Base-by-base conservation (phyloP, 2,888 invertebrate genomes). In the Drosophila paranaensis region DNA sequence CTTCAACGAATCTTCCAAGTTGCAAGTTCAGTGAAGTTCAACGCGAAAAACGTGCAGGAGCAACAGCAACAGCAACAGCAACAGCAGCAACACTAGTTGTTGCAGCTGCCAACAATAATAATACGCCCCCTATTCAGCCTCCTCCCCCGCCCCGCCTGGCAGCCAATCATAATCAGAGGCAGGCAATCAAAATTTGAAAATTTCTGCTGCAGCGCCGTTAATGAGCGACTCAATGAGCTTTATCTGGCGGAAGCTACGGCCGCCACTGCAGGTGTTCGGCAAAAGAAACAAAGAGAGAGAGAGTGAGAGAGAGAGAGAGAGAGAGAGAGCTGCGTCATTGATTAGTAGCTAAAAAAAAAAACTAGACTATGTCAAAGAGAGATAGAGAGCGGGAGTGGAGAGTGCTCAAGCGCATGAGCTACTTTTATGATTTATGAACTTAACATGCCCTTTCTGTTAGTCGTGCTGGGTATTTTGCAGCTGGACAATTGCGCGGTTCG, bases 41-140 rank as follows among this genome's bases (percentile, higher is more conserved):
- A 87, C 79, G 88, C 71, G 90, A 83, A 89, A 88, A 87, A 89
- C 90, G 87, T 87, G 87, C 89, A 88, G 89, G 89, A 85, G 86
- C 89, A 87, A 87, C 68, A 77, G 72, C n/a, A n/a, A n/a, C 68
- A 55, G 68, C 68, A 71, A 55, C 71, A 66, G 86, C 89, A 87
- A 87, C 68, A 77, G 72, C 68, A 55, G 68, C 68, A 71, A 55
- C 71, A 66, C 58, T 68, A 70, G 63, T 56, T 78, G 66, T 67
- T 67, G 62, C 68, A 60, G 51, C 65, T 71, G 50, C 67, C 65
- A 81, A 69, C 66, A 70, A 50, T 50, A 70, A 50, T 50, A 56
- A 56, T 35, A 58, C 58, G 60, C n/a, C 69, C 55, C 42, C 51
- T 35, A 20, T 35, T 37, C 54, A 48, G 30, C 51, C 42, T 20